These are phyloP conservation scores for Orthosia incerta DNA, from an alignment of 2,888 invertebrate genomes.

Conservation along the genomic window DNA sequence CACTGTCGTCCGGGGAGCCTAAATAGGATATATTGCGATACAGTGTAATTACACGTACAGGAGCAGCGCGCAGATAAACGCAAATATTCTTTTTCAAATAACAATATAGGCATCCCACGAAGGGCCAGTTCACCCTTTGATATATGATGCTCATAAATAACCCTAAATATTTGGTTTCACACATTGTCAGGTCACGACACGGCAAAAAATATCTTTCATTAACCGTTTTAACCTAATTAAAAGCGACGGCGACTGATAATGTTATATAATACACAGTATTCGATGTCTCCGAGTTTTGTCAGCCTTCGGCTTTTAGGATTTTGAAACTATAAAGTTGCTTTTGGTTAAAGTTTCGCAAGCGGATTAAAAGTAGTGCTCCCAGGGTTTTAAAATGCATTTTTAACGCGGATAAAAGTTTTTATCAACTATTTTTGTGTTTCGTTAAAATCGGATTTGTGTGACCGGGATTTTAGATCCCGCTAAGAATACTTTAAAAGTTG, in stretches of 20 bases:
- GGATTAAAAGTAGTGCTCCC: constrained; percentile 80
- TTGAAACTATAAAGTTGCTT: constrained; percentile 75
- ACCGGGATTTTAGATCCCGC: constrained; percentile 40
- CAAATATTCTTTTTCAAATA: constrained; percentile 56
- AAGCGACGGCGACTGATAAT: constrained; percentile 20
- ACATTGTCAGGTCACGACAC: constrained; percentile 66
- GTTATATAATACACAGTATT: constrained; percentile 21
- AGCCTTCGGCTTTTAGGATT: constrained; percentile 77
- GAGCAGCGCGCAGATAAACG: constrained; percentile 45
- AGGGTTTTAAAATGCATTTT: constrained; percentile 82
- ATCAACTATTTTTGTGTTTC: constrained; percentile 60
- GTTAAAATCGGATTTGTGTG: constrained; percentile 58
- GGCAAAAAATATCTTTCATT: constrained; percentile 69
- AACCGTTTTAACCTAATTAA: constrained; percentile 77
- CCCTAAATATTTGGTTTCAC: constrained; percentile 67
- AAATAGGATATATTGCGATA: constrained; percentile 55
- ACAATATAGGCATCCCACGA: constrained; percentile 43
- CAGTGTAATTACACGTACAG: constrained; percentile 58
- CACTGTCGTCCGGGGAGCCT: constrained; percentile 34
- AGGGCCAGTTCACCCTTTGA: constrained; percentile 61
- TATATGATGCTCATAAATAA: constrained; percentile 69
- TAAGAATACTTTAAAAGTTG: constrained; percentile 61
- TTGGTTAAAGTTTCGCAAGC: constrained; percentile 75
- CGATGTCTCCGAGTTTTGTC: constrained; percentile 53
- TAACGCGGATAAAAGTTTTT: constrained; percentile 71